phyloP scores from a whole-genome alignment of 1,140 invertebrate genomes.

The Nomia melanderi region DNA sequence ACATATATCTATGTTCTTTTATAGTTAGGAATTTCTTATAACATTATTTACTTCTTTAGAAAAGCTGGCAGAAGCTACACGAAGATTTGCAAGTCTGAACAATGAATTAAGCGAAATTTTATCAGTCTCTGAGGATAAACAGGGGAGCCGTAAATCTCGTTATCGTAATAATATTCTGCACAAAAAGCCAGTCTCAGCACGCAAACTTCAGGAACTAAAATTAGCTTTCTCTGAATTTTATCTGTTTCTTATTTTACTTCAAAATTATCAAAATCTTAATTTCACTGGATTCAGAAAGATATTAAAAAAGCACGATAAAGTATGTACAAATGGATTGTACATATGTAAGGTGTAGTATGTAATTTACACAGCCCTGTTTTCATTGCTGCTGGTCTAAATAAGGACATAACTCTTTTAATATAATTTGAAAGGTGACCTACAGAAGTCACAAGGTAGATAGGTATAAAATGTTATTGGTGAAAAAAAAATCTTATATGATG shows the following conservation, averaged over 20 bases:
- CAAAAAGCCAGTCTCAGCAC: slow-evolving; percentile 81
- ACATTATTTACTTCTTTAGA: slow-evolving; percentile 78
- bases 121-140: slow-evolving; percentile 75
- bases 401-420: too few relatives aligned
- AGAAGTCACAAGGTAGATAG: too few relatives aligned
- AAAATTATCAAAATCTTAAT: slow-evolving; percentile 91
- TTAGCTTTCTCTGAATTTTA: slow-evolving; percentile 96
- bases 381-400: too few relatives aligned
- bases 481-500: too few relatives aligned
- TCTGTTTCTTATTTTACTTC: slow-evolving; percentile 90
- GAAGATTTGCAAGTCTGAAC: slow-evolving; percentile 89
- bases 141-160: slow-evolving; percentile 82
- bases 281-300: slow-evolving; percentile 96
- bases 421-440: too few relatives aligned
- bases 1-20: background rate
- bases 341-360: background rate
- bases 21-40: background rate
- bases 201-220: slow-evolving; percentile 92
- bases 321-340: slow-evolving; percentile 66
- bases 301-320: slow-evolving; percentile 96
- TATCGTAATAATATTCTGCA: slow-evolving; percentile 78
- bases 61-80: slow-evolving; percentile 92
- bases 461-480: too few relatives aligned
- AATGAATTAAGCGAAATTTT: slow-evolving; percentile 85
- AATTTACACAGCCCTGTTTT: background rate